A percentile compares a stretch with the other conserved stretches of the same genome.
Conservation (phyloP, 2,888 invertebrate genomes). For the Thymelicus sylvestris region DNA sequence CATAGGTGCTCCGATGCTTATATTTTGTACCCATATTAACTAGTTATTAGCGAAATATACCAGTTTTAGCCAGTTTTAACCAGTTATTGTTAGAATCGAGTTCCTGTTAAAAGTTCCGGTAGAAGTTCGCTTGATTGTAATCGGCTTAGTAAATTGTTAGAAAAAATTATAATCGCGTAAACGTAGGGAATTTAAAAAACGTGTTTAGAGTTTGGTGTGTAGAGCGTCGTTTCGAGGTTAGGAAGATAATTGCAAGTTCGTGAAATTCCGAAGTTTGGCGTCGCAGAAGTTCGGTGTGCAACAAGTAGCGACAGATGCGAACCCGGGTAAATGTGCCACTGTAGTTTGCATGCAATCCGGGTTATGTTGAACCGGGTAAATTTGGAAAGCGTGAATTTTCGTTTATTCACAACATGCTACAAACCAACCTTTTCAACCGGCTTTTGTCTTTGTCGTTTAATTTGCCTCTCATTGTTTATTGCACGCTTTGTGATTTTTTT, state of each 20-base stretch:
- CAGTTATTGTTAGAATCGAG: slow-evolving; percentile 41
- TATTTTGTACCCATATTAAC: slow-evolving; percentile 45
- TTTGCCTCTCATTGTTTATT: slow-evolving; percentile 36
- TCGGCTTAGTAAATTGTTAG: slow-evolving; percentile 34
- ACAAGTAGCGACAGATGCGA: slow-evolving; percentile 81
- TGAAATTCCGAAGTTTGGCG: slow-evolving; percentile 63
- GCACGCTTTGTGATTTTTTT: slow-evolving; percentile 46
- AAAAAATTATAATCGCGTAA: slow-evolving; percentile 4
- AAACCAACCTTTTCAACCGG: slow-evolving; percentile 39
- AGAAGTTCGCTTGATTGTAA: slow-evolving; percentile 26
- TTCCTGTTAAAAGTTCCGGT: slow-evolving; percentile 57
- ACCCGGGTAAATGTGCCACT: slow-evolving; percentile 79
- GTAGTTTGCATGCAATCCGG: slow-evolving; percentile 79
- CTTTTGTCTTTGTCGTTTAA: slow-evolving; percentile 42
- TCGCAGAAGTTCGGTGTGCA: slow-evolving; percentile 72
- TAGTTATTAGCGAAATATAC: slow-evolving; percentile 41
- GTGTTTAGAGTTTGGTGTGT: slow-evolving; percentile 31
- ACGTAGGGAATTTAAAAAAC: slow-evolving; percentile 2
- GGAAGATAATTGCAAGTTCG: slow-evolving; percentile 48
- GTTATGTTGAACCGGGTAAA: slow-evolving; percentile 65
- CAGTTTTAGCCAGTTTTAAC: slow-evolving; percentile 24
- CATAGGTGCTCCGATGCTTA: slow-evolving; percentile 59
- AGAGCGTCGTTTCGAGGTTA: slow-evolving; percentile 36
- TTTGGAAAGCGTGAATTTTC: slow-evolving; percentile 53
- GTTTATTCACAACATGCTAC: slow-evolving; percentile 38